These are phyloP conservation scores for Chaetophractus vellerosus DNA, from an alignment of 2,797 vertebrate species.

Conservation along the genomic window DNA sequence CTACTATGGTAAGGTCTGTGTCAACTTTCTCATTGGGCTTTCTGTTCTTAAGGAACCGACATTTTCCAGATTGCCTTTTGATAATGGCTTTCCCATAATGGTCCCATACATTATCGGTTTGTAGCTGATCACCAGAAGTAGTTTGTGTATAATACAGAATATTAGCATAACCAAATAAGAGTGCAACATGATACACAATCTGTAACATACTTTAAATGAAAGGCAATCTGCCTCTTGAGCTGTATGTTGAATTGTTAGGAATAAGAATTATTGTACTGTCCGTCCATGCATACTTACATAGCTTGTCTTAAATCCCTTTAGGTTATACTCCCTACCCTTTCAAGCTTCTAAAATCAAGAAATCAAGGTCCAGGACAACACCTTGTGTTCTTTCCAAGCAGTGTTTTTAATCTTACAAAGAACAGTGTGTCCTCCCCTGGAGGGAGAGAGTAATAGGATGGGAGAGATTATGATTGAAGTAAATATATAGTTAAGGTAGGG, in stretches of 20 bases:
- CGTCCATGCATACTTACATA: not conserved
- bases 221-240: no score
- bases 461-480: slow-evolving; percentile 64
- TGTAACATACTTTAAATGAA: no score
- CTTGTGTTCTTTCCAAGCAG: slow-evolving; percentile 74
- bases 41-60: not conserved
- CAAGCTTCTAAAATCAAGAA: slow-evolving; percentile 59
- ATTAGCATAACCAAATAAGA: no score
- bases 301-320: not conserved
- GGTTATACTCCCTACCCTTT: slow-evolving; percentile 13
- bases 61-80: slow-evolving; percentile 15
- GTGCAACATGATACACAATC: no score
- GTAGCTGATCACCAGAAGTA: not conserved
- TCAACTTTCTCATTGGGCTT: slow-evolving; percentile 43
- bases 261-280: no score
- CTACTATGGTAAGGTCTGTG: not conserved
- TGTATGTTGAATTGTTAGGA: no score
- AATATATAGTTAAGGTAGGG: not conserved
- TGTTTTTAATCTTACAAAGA: slow-evolving; percentile 69
- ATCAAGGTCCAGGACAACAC: slow-evolving; percentile 40
- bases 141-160: no score
- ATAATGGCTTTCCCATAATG: slow-evolving; percentile 12
- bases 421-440: not conserved
- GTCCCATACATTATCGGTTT: no score
- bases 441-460: not conserved